phyloP scores from a whole-genome alignment of 2,797 vertebrate species.

The Aulostomus chinensis region DNA sequence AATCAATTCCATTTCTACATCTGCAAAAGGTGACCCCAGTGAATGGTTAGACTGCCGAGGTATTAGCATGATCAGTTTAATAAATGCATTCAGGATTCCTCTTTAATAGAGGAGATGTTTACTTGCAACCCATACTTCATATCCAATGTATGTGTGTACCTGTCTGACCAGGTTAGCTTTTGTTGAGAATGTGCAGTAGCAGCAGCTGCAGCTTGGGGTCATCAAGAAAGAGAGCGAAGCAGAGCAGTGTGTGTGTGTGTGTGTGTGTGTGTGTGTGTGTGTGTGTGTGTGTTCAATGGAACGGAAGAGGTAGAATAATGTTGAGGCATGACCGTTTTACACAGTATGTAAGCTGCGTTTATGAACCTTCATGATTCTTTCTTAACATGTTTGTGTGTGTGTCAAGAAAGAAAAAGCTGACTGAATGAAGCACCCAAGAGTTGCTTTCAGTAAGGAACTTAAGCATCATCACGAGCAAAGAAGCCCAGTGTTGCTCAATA shows the following conservation, averaged over 20 bases:
- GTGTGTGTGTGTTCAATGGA: slow-evolving; percentile 8
- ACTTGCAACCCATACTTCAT: no score
- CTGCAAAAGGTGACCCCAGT: no score
- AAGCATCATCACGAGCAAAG: slow-evolving; percentile 50
- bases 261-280: slow-evolving; percentile 3
- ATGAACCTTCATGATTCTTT: neutral
- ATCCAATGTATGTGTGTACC: no score
- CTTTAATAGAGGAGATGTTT: no score
- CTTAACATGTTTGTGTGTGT: slow-evolving; percentile 16
- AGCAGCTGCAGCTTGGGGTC: slow-evolving; percentile 13
- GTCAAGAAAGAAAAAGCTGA: slow-evolving; percentile 21
- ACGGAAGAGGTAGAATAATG: slow-evolving; percentile 27
- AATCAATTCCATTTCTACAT: no score
- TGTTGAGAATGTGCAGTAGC: no score
- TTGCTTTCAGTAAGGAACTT: slow-evolving; percentile 49
- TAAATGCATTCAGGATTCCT: no score
- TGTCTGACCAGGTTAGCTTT: no score
- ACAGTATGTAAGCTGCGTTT: slow-evolving; percentile 8
- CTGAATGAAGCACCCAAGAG: slow-evolving; percentile 4
- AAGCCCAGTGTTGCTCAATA: slow-evolving; percentile 53
- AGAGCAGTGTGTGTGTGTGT: slow-evolving; percentile 14
- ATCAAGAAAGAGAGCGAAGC: slow-evolving; percentile 25
- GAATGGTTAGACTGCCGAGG: no score
- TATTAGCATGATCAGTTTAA: no score
- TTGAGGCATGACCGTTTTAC: slow-evolving; percentile 16